These are phyloP conservation scores for Aphidius colemani DNA, from an alignment of 2,888 invertebrate species.

Conservation along the genomic window DNA sequence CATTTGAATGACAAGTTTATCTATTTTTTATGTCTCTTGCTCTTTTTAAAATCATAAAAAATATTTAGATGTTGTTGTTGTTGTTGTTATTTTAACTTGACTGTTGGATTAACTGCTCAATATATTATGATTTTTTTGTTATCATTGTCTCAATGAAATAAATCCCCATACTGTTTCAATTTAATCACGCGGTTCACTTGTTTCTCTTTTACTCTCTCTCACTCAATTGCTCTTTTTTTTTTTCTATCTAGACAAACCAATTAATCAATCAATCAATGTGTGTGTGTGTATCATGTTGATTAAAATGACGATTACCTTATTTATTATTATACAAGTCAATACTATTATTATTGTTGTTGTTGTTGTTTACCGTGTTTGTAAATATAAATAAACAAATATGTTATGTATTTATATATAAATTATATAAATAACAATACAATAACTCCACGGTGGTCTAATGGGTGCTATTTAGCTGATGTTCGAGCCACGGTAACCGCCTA, in stretches of 20 bases:
- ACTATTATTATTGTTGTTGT: background rate
- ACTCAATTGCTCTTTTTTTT: background rate
- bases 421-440: too few relatives aligned
- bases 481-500: conserved; percentile 71
- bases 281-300: conserved; percentile 6
- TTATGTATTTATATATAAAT: too few relatives aligned
- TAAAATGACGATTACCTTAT: background rate
- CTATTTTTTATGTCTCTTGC: too few relatives aligned
- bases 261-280: background rate
- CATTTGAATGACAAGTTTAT: too few relatives aligned
- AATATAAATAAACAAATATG: too few relatives aligned
- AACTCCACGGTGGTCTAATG: conserved; percentile 32
- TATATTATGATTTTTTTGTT: too few relatives aligned
- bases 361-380: background rate
- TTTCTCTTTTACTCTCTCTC: conserved; percentile 14
- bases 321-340: background rate
- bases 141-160: too few relatives aligned
- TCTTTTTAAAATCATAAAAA: too few relatives aligned
- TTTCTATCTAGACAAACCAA: too few relatives aligned
- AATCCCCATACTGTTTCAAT: background rate
- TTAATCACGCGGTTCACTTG: background rate
- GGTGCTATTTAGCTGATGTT: conserved; percentile 23
- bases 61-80: too few relatives aligned
- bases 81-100: too few relatives aligned
- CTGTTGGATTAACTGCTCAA: too few relatives aligned